Conservation (phyloP, 2,797 vertebrate genomes). For the Falco naumanni region DNA sequence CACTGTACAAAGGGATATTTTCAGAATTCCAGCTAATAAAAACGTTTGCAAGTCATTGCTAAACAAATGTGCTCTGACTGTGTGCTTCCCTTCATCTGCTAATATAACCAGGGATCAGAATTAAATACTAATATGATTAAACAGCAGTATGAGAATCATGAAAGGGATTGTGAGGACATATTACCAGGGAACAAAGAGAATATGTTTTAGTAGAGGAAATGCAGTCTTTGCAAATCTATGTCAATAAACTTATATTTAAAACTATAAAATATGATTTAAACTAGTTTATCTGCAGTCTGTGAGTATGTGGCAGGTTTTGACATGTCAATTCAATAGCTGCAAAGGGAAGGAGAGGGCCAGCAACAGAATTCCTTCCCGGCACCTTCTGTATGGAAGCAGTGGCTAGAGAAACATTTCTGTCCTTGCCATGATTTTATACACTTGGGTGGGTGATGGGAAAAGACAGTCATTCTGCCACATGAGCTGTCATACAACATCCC, state of each 20-base stretch:
- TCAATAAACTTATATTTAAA: background rate
- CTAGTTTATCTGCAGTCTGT: background rate
- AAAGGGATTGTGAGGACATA: background rate
- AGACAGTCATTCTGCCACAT: background rate
- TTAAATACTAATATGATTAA: background rate
- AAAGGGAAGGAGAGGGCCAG: too few relatives aligned
- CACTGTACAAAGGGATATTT: conserved; percentile 8
- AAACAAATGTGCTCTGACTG: background rate
- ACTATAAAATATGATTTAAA: background rate
- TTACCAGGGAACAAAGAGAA: background rate
- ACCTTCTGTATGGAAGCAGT: too few relatives aligned
- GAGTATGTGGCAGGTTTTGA: background rate
- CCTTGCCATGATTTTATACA: background rate
- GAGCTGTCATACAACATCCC: background rate
- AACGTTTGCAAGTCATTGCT: background rate
- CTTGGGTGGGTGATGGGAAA: background rate
- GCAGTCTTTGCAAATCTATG: background rate
- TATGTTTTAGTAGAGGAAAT: background rate
- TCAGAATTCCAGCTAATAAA: conserved; percentile 8
- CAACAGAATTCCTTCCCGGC: too few relatives aligned
- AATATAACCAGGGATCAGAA: background rate
- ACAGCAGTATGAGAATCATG: background rate
- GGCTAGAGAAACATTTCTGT: background rate
- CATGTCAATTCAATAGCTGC: too few relatives aligned
- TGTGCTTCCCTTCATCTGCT: conserved; percentile 2